Evolutionary conservation across 2,888 invertebrate species (phyloP).

Genomic region (Fragum whitleyi): DNA sequence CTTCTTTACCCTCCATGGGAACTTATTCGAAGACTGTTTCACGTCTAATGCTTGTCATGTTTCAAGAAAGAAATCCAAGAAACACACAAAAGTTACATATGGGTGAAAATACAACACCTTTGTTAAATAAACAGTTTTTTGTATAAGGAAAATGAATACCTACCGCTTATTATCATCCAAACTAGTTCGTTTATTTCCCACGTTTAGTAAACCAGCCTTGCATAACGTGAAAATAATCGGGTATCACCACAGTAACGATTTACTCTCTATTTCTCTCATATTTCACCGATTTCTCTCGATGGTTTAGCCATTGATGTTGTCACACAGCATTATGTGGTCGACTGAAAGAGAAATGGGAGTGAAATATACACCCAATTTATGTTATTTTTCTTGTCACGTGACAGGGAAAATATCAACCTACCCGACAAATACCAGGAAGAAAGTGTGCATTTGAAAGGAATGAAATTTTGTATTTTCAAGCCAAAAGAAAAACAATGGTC

Average conservation of each 20-base stretch:
- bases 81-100: too few relatives aligned
- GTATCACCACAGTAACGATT: conserved; percentile 11
- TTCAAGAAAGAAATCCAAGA: too few relatives aligned
- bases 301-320: background rate
- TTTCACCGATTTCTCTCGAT: background rate
- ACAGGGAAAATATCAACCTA: background rate
- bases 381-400: background rate
- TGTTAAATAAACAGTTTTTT: too few relatives aligned
- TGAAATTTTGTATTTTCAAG: too few relatives aligned
- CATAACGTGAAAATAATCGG: conserved; percentile 21
- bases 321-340: background rate
- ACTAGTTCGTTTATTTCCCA: conserved; percentile 7
- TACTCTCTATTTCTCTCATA: conserved; percentile 13
- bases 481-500: too few relatives aligned
- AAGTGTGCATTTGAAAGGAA: too few relatives aligned
- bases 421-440: too few relatives aligned
- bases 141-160: background rate
- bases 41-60: too few relatives aligned
- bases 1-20: too few relatives aligned
- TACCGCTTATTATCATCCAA: background rate
- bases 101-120: too few relatives aligned
- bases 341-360: conserved; percentile 12
- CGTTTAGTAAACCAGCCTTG: conserved; percentile 21
- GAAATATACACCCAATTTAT: conserved; percentile 8
- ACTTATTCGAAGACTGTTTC: too few relatives aligned